Base-by-base conservation (phyloP, 2,888 invertebrate genomes). In the Agapetus fuscipes region DNA sequence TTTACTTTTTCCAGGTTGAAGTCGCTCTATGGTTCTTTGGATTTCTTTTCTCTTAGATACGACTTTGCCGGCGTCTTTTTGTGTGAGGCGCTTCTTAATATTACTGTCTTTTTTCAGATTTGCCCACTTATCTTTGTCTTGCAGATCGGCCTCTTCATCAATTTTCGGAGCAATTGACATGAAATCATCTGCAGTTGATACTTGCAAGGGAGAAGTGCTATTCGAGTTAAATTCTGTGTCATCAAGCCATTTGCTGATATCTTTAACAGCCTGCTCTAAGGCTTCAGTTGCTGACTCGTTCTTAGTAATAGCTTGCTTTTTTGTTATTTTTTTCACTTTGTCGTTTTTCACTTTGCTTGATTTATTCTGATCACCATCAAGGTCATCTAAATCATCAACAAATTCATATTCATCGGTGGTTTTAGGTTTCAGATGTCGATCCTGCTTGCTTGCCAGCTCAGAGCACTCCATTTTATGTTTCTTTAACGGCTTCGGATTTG, bases 241-340 rank as follows among this genome's bases (percentile, higher is more conserved):
- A 53, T 88, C 87, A 43, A 90, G 62, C 87, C 88, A 89, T 53
- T 87, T 86, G 56, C 85, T 88, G 28, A 89, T 87, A 56, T 89
- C 89, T 72, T 89, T 83, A 1, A 83, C 67, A 12, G 83, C 84
- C 64, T 85, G 81, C 49, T 70, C 67, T 36, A 67, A 53, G 20
- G 65, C 68, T 53, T 67, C 63, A 29, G 74, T 74, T 16, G 76
- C 74, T 13, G 71, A 71, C 53, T 73, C 73, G 50, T 71, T 74
- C 51, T 70, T 72, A 29, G 65, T 66, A 5, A 55, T 48, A 41
- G 50, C 37, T 51, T 55, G 30, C 36, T 44, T 41, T 48, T 49
- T 48, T 43, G 15, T 34, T 41, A 30, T 37, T 24, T 29, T 46
- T 49, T 41, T 53, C 41, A 49, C 17, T 33, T 34, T 39, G 54